These are phyloP conservation scores for Sylvicola fuscatus DNA, from an alignment of 2,888 invertebrate genomes.

Conservation along the genomic window DNA sequence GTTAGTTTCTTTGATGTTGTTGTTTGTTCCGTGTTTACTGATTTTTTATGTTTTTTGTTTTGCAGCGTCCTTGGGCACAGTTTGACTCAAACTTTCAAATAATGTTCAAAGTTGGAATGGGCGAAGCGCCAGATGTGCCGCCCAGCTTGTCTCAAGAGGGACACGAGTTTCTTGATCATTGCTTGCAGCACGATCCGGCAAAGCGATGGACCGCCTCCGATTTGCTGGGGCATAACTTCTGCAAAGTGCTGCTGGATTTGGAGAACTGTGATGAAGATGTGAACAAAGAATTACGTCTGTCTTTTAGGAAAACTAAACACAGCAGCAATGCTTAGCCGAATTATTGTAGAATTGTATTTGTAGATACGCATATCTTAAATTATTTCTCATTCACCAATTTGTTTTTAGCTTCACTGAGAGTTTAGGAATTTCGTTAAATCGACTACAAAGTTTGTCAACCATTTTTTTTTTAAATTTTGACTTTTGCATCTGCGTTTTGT, in stretches of 20 bases:
- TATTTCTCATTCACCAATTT: no score
- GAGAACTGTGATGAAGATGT: no score
- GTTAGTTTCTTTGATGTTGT: slow-evolving; percentile 24
- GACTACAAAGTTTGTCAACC: no score
- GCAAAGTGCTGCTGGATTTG: slow-evolving; percentile 13
- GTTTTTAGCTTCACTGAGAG: no score
- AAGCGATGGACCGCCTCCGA: slow-evolving; percentile 45
- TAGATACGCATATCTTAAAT: no score
- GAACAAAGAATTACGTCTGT: no score
- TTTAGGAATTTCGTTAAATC: no score
- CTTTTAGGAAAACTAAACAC: no score
- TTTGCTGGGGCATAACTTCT: slow-evolving; percentile 53
- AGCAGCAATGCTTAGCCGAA: no score
- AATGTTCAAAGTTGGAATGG: slow-evolving; percentile 91
- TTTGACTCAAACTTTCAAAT: slow-evolving; percentile 87
- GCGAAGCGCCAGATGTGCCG: slow-evolving; percentile 60
- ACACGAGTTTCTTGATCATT: slow-evolving; percentile 51
- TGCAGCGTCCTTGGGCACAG: slow-evolving; percentile 77
- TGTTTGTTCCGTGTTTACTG: background rate
- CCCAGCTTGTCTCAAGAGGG: slow-evolving; percentile 62
- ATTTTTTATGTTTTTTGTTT: slow-evolving; percentile 9
- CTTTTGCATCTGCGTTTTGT: no score
- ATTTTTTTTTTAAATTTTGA: no score
- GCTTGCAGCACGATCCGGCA: slow-evolving; percentile 66
- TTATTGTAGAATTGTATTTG: no score